Conservation (phyloP, 1,140 invertebrate species). For the Sitobion miscanthi region DNA sequence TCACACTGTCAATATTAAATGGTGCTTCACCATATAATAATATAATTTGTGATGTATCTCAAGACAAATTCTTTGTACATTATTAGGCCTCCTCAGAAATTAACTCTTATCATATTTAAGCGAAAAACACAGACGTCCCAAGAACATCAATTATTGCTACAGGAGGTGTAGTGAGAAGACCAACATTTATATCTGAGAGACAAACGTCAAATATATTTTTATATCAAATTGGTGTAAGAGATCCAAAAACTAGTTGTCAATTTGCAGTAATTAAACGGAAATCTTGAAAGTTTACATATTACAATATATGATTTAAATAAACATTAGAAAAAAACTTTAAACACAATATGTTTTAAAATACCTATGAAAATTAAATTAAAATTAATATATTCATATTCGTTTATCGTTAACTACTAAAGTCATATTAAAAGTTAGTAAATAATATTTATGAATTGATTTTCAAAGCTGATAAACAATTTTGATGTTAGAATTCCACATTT, state of each 20-base stretch:
- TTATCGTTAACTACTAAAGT: not conserved
- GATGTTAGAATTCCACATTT: too few species aligned
- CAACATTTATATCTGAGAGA: not conserved
- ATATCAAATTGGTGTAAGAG: not conserved
- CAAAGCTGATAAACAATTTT: too few species aligned
- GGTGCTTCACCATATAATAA: not conserved
- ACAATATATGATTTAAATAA: too few species aligned
- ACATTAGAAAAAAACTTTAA: too few species aligned
- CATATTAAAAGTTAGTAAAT: not conserved
- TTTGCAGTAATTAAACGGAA: not conserved
- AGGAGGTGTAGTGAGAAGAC: not conserved
- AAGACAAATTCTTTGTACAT: not conserved
- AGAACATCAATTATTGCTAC: not conserved
- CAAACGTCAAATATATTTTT: not conserved
- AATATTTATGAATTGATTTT: not conserved
- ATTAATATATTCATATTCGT: too few species aligned
- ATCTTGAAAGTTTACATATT: too few species aligned
- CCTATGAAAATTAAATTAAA: too few species aligned
- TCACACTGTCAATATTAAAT: not conserved
- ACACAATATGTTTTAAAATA: too few species aligned
- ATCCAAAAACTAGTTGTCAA: not conserved
- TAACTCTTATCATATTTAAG: not conserved
- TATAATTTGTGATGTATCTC: not conserved
- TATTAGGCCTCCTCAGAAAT: not conserved
- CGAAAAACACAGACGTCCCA: not conserved